These are phyloP conservation scores for Netelia virgata DNA, from an alignment of 2,888 invertebrate species.

Conservation along the genomic window DNA sequence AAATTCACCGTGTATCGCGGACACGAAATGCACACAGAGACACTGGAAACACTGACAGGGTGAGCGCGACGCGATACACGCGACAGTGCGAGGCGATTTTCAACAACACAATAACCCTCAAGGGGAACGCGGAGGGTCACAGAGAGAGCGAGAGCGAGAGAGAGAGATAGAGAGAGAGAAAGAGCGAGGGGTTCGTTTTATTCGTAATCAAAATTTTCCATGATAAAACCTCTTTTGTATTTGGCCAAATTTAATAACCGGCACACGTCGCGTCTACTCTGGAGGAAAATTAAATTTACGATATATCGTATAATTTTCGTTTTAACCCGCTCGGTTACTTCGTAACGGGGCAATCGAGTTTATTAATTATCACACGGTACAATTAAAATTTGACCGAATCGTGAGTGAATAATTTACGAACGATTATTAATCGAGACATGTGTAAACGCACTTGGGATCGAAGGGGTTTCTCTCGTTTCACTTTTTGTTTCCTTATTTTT, in stretches of 20 bases:
- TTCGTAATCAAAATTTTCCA: constrained; percentile 5
- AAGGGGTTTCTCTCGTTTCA: background rate
- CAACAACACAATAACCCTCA: background rate
- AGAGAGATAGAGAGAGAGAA: no score
- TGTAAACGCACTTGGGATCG: background rate
- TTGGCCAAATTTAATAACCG: constrained; percentile 3
- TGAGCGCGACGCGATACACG: background rate
- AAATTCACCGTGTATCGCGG: background rate
- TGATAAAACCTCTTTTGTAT: constrained; percentile 22
- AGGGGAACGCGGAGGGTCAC: no score
- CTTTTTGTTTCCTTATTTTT: background rate
- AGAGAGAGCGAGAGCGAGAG: background rate
- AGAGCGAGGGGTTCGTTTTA: background rate
- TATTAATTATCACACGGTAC: background rate
- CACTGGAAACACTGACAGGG: background rate
- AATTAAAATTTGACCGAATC: background rate
- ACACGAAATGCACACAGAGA: constrained; percentile 14
- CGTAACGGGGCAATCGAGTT: background rate
- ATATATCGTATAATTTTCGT: constrained; percentile 2
- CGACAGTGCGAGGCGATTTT: background rate
- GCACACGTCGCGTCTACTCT: constrained; percentile 9
- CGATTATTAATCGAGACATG: background rate
- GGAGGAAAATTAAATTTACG: constrained; percentile 7
- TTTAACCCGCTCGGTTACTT: background rate
- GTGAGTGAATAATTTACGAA: background rate